A percentile compares a stretch with the other conserved stretches of the same genome.
These are phyloP conservation scores for Yponomeuta plumbellus DNA, from an alignment of 2,888 invertebrate genomes.

Conservation along the genomic window DNA sequence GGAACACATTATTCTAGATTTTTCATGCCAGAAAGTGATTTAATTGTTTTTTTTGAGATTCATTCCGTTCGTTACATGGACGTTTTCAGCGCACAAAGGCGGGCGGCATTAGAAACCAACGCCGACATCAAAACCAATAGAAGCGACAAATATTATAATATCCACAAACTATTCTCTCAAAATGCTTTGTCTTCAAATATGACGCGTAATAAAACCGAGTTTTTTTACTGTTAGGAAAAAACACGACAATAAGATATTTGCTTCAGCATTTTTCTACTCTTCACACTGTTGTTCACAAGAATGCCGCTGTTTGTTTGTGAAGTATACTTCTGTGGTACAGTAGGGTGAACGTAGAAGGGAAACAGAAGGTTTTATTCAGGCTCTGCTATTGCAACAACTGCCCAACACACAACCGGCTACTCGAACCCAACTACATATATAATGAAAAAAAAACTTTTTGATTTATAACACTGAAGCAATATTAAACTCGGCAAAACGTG, in stretches of 20 bases:
- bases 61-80: neutral
- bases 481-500: too few relatives aligned
- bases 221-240: neutral
- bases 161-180: neutral
- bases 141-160: neutral
- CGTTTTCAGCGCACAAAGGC: neutral
- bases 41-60: too few relatives aligned
- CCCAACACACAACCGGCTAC: too few relatives aligned
- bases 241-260: neutral
- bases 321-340: neutral
- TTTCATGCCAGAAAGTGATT: too few relatives aligned
- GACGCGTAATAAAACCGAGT: neutral
- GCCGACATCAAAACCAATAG: neutral
- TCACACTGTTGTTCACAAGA: neutral
- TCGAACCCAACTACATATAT: too few relatives aligned
- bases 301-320: conserved; percentile 5
- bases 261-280: neutral
- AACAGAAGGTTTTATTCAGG: neutral
- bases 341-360: neutral
- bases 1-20: too few relatives aligned
- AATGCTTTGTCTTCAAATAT: neutral
- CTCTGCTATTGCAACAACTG: neutral
- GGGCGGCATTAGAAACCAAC: neutral
- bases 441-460: too few relatives aligned
- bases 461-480: too few relatives aligned